Base-by-base conservation (phyloP, 2,113 vertebrate genomes). In the Cricetomys ansorgei region DNA sequence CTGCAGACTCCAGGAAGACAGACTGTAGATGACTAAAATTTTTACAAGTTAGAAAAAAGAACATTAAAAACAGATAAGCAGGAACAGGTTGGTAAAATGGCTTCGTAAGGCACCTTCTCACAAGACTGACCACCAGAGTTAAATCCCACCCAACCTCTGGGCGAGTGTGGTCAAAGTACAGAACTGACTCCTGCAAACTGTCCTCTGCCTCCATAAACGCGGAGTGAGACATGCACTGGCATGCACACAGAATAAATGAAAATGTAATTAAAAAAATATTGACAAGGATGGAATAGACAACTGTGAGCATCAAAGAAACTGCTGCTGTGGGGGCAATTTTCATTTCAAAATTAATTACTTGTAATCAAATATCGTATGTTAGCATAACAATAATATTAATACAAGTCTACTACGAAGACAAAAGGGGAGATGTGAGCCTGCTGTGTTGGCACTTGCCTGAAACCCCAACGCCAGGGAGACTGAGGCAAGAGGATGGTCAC, bases 1-100 rank as follows among this genome's bases (percentile, higher is more conserved):
- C 53, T 48, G 37, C 55, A 87, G 67, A 83, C 62, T 50, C 50
- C n/a, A 96, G 91, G 79, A 95, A 95, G 98, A 92, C 48, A 73
- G 83, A 19, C 53, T 92, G 50, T 64, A 77, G 57, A 62, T 80
- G 77, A 45, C 72, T 57, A 86, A 34, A 91, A 69, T 43, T 0
- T 5, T 75, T 5, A 48, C 81, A 17, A 64, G 79, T 67, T 67
- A 91, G 21, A 80, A 50, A 94, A 97, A 64, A 67, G 27, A 97
- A 53, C 75, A 87, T 94, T 87, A 76, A 95, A 55, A 89, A 8
- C 3, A 15, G 19, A 43, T 45, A 86, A n/a, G 45, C 48, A 87
- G 64, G 62, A 67, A 34, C n/a, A 64, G n/a, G 64, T 31, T 62
- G 57, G 57, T 37, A 48, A 65, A 5, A 50, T 31, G 19, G 43